Evolutionary conservation across 1,140 invertebrate genomes (phyloP), one percentile per base, ranked within the genome.

Genomic region (Cydia strobilella): DNA sequence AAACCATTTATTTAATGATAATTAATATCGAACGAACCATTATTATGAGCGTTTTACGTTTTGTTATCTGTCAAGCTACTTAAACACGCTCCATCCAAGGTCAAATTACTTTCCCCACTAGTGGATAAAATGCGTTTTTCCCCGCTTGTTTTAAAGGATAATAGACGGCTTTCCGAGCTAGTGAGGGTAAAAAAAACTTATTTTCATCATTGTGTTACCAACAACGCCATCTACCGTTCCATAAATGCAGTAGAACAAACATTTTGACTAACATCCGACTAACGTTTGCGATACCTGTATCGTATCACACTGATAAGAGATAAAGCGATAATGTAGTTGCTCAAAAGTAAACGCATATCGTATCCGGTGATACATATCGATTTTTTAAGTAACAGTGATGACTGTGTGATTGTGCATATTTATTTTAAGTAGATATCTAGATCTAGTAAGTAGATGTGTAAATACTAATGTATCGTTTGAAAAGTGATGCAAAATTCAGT

Each of bases 291-390:
- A 69, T 69, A 35, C 15, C n/a, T 69, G 42, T 69, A 69, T 42
- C 65, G 65, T 69, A 69, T 69, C 31, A 18, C n/a, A 18, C 65
- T 69, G 65, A 69, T 69, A 69, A 69, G 13, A 35, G 31, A 69
- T 35, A 69, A 13, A n/a, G n/a, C 12, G 65, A 35, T 35, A 69
- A 31, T 35, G 27, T 18, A 66, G 63, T 66, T 42, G 27, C 35
- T 69, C 31, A 35, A 39, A 42, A 9, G 27, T 18, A 69, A 39
- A 15, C 23, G 25, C 5, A 15, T 35, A 39, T 59, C 54, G 31
- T 69, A 39, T 69, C 35, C 65, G 31, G 65, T 69, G 31, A 12
- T 69, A 69, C n/a, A 35, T 42, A 39, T 69, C 27, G 12, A 66
- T 66, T 31, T 23, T 59, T 59, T 9, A 1, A 23, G 54, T 20